Conservation (phyloP, 2,888 invertebrate genomes). For the Tholera decimalis region DNA sequence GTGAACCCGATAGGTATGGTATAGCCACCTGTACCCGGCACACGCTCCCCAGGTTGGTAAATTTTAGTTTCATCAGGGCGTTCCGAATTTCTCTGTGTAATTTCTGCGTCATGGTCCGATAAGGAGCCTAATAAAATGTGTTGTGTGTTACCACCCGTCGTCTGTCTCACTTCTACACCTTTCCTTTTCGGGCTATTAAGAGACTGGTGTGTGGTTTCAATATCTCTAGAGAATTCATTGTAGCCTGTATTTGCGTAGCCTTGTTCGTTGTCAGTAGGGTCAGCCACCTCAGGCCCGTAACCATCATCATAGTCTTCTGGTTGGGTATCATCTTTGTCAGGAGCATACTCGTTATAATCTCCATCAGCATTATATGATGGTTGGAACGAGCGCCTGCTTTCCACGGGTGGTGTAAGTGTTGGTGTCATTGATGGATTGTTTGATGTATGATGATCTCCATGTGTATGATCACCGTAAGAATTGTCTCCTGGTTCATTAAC, state of each 20-base stretch:
- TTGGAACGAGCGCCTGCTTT: constrained; percentile 82
- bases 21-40: constrained; percentile 93
- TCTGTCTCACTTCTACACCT: constrained; percentile 86
- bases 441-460: constrained; percentile 83
- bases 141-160: constrained; percentile 92
- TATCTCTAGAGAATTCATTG: constrained; percentile 89
- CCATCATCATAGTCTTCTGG: constrained; percentile 86
- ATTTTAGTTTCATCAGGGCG: constrained; percentile 90
- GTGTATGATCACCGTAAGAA: constrained; percentile 75
- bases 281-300: constrained; percentile 80
- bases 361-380: constrained; percentile 72
- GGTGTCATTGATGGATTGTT: constrained; percentile 64
- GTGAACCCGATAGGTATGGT: constrained; percentile 93
- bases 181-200: constrained; percentile 78
- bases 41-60: constrained; percentile 92
- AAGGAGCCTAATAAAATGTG: constrained; percentile 92
- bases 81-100: constrained; percentile 91
- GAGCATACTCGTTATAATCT: constrained; percentile 81
- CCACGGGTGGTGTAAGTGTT: constrained; percentile 72
- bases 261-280: constrained; percentile 86
- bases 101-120: constrained; percentile 91
- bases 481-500: constrained; percentile 68
- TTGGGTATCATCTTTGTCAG: constrained; percentile 80
- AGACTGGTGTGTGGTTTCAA: constrained; percentile 80
- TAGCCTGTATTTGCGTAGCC: constrained; percentile 92